Conservation (phyloP, 2,797 vertebrate genomes). For the Micrastur ruficollis region DNA sequence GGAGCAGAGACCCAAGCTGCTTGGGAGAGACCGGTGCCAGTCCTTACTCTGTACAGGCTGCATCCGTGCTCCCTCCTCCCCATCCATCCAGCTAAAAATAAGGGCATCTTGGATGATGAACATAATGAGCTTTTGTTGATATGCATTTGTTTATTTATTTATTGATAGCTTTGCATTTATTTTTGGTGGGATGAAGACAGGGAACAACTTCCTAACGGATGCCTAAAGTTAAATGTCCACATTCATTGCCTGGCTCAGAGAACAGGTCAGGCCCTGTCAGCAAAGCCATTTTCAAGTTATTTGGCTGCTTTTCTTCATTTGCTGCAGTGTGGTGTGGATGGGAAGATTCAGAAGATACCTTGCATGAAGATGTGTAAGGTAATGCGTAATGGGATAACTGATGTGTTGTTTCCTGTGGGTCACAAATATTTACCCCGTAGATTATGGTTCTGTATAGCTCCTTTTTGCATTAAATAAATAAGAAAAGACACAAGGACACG, state of each 20-base stretch:
- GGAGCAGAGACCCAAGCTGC: neutral
- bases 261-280: neutral
- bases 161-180: neutral
- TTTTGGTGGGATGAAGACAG: neutral
- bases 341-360: neutral
- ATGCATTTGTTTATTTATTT: neutral
- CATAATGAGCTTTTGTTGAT: neutral
- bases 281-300: neutral
- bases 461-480: neutral
- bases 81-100: neutral
- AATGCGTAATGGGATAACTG: neutral
- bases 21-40: neutral
- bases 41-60: neutral
- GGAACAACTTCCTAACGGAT: neutral
- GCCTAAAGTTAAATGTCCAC: neutral
- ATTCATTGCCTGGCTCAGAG: neutral
- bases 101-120: rapidly evolving
- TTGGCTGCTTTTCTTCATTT: neutral
- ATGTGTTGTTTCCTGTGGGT: neutral
- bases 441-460: neutral
- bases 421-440: neutral
- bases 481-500: neutral
- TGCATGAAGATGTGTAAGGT: rapidly evolving
- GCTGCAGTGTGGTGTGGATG: neutral
- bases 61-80: neutral